Conservation (phyloP, 1,140 invertebrate genomes). For the Portunus trituberculatus region DNA sequence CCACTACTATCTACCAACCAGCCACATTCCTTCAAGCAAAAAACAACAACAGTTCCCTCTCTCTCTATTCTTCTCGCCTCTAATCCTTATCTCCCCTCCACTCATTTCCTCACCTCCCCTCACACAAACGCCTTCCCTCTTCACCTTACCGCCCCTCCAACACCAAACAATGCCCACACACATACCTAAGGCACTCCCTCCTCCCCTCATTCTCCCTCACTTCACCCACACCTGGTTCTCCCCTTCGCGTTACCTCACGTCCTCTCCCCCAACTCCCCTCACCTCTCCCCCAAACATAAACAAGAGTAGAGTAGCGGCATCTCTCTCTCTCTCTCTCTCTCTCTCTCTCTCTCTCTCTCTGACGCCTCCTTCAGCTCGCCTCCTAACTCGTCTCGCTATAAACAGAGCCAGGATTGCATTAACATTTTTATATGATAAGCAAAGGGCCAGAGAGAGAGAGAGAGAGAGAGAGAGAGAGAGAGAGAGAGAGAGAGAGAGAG, state of each 20-base stretch:
- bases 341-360: constrained; percentile 39
- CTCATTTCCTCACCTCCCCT: constrained; percentile 6
- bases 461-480: constrained; percentile 20
- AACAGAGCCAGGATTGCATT: neutral
- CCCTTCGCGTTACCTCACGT: no score
- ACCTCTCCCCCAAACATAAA: no score
- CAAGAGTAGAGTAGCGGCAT: no score
- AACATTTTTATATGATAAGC: constrained; percentile 10
- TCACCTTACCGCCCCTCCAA: neutral
- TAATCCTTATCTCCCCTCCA: neutral
- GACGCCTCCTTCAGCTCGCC: neutral
- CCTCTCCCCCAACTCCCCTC: no score
- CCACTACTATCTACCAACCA: neutral
- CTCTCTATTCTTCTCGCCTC: neutral
- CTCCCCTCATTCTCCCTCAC: neutral
- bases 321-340: neutral
- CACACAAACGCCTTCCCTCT: neutral
- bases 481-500: constrained; percentile 20
- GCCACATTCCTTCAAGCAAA: neutral
- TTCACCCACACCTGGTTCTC: no score
- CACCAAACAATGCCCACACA: neutral
- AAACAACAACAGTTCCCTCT: neutral
- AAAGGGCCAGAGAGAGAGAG: neutral
- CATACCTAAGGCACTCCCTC: neutral
- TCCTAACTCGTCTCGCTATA: neutral